A percentile compares a stretch with the other conserved stretches of the same genome.
phyloP scores from a whole-genome alignment of 1,140 invertebrate species.

The Drosophila pandora region DNA sequence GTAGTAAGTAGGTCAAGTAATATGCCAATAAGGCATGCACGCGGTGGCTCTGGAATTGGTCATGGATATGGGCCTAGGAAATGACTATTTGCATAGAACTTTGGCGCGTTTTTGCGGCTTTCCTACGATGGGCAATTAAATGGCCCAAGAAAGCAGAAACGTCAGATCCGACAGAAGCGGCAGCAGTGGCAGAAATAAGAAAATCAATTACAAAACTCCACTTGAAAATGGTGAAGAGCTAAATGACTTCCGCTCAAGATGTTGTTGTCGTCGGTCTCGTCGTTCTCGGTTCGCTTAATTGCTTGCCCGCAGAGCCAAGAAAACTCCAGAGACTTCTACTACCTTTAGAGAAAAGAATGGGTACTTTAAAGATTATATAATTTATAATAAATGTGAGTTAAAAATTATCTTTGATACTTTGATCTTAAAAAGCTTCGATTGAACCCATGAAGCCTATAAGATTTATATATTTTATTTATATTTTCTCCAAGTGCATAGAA shows the following conservation, averaged over 20 bases:
- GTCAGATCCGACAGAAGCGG: not conserved
- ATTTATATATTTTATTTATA: not conserved
- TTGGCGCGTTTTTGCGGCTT: constrained; percentile 73
- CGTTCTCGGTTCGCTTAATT: constrained; percentile 58
- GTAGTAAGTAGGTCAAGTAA: constrained; percentile 42
- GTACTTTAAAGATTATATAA: not conserved
- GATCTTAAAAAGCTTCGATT: too few species aligned
- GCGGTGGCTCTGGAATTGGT: constrained; percentile 29
- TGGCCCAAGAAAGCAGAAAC: constrained; percentile 17
- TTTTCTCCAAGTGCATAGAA: constrained; percentile 12
- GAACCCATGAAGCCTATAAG: too few species aligned
- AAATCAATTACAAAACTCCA: constrained; percentile 76
- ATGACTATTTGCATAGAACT: constrained; percentile 73
- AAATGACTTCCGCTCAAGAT: constrained; percentile 77
- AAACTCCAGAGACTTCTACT: constrained; percentile 19
- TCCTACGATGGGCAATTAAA: constrained; percentile 52
- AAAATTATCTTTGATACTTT: too few species aligned
- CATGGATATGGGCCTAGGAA: constrained; percentile 27
- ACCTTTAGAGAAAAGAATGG: not conserved
- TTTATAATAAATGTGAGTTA: not conserved
- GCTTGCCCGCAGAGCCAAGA: constrained; percentile 57
- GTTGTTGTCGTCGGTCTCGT: constrained; percentile 37
- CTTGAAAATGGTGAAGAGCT: constrained; percentile 55
- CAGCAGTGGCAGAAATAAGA: constrained; percentile 46
- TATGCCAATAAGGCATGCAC: constrained; percentile 41